These are phyloP conservation scores for Campodea augens DNA, from an alignment of 1,140 invertebrate species.

Conservation along the genomic window DNA sequence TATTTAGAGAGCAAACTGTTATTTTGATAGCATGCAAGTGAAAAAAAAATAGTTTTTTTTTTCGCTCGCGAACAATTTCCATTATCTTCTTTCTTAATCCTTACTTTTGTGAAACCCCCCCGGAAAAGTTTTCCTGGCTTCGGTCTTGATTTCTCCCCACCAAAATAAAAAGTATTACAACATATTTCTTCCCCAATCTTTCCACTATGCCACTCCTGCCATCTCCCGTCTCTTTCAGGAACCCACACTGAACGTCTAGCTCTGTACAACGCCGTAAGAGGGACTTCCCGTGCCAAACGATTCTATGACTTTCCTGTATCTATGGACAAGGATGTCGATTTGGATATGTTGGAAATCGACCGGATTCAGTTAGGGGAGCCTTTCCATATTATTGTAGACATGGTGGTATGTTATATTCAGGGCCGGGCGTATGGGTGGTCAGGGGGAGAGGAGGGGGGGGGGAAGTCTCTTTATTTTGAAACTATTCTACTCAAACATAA, in stretches of 20 bases:
- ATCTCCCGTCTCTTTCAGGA: conserved; percentile 20
- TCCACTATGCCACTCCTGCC: background rate
- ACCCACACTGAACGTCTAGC: conserved; percentile 41
- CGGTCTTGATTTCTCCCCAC: too few species aligned
- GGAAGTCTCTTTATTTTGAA: background rate
- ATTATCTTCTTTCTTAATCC: too few species aligned
- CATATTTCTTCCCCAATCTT: background rate
- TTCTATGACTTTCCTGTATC: conserved; percentile 36
- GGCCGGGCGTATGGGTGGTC: background rate
- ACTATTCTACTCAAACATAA: too few species aligned
- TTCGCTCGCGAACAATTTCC: too few species aligned
- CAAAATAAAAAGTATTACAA: too few species aligned
- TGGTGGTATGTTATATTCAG: conserved; percentile 26
- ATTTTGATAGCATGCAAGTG: too few species aligned
- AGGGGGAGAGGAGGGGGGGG: background rate
- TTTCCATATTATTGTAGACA: conserved; percentile 40
- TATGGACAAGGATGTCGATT: conserved; percentile 39
- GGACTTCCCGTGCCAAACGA: conserved; percentile 38
- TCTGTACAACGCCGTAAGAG: conserved; percentile 43
- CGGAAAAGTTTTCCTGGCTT: too few species aligned
- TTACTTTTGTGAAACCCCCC: too few species aligned
- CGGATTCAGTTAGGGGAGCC: conserved; percentile 42
- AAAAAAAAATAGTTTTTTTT: too few species aligned
- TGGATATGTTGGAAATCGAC: conserved; percentile 45
- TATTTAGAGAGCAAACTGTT: too few species aligned